These are phyloP conservation scores for Ochotona curzoniae DNA, from an alignment of 2,113 vertebrate species.

Conservation along the genomic window DNA sequence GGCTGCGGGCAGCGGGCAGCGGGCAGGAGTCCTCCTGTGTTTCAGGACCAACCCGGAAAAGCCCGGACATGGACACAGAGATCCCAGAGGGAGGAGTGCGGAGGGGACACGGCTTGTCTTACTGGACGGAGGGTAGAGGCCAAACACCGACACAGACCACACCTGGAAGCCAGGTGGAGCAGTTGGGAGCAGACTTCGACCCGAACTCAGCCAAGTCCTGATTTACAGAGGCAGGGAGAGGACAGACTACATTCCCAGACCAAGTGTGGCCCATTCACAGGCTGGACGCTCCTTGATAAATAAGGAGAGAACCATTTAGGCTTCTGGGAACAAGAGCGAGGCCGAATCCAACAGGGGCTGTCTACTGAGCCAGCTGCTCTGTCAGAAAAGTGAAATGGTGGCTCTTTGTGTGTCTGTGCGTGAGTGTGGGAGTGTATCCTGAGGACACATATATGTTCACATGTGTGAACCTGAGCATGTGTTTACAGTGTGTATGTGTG, in stretches of 20 bases:
- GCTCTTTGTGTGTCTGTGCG: neutral
- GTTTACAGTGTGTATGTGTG: too few species aligned
- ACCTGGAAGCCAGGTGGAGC: neutral
- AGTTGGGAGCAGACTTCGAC: neutral
- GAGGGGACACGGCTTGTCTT: too few species aligned
- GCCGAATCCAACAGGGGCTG: neutral
- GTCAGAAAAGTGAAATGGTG: neutral
- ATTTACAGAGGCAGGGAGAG: neutral
- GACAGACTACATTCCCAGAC: neutral
- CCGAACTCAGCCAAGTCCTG: neutral
- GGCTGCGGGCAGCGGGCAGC: too few species aligned
- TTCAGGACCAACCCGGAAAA: neutral
- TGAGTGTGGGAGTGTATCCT: neutral
- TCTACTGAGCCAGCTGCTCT: neutral
- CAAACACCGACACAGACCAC: neutral
- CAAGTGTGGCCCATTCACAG: neutral
- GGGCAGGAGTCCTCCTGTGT: neutral
- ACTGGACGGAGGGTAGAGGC: neutral
- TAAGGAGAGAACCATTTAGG: neutral
- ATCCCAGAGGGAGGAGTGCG: neutral
- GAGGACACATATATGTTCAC: neutral
- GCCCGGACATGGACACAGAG: neutral
- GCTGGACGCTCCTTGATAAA: neutral
- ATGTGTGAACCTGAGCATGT: neutral
- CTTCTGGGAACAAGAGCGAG: neutral